These are phyloP conservation scores for Umimayanthus chanpuru DNA, from an alignment of 92 coral and sea anemone genomes.

Conservation along the genomic window DNA sequence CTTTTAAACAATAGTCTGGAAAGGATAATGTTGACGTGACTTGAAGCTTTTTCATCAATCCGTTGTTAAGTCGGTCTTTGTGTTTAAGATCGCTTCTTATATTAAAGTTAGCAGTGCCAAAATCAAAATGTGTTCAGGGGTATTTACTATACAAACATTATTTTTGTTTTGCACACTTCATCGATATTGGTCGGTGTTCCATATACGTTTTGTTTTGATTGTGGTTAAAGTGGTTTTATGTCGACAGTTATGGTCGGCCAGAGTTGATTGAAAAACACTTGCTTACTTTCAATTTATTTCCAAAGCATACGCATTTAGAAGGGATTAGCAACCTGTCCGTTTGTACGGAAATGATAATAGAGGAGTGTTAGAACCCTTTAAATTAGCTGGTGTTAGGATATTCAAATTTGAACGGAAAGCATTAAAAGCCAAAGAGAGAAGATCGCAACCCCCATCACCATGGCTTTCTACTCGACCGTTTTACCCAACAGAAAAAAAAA, in stretches of 20 bases:
- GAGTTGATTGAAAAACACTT: not conserved
- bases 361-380: not conserved
- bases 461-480: not conserved
- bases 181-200: not conserved
- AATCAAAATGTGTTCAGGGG: not conserved
- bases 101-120: not conserved
- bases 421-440: no score
- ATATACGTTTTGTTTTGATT: not conserved
- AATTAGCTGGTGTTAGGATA: not conserved
- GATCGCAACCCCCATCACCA: not conserved
- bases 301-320: not conserved
- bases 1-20: no score
- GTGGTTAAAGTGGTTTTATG: not conserved
- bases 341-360: not conserved
- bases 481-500: not conserved
- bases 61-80: not conserved
- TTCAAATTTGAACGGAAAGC: not conserved
- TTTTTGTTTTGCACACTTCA: not conserved
- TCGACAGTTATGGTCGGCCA: not conserved
- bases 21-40: not conserved
- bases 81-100: not conserved
- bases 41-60: not conserved
- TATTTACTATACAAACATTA: not conserved
- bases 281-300: not conserved
- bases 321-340: not conserved